Conservation (phyloP, 1,140 invertebrate genomes). For the Tetragonula clypearis region DNA sequence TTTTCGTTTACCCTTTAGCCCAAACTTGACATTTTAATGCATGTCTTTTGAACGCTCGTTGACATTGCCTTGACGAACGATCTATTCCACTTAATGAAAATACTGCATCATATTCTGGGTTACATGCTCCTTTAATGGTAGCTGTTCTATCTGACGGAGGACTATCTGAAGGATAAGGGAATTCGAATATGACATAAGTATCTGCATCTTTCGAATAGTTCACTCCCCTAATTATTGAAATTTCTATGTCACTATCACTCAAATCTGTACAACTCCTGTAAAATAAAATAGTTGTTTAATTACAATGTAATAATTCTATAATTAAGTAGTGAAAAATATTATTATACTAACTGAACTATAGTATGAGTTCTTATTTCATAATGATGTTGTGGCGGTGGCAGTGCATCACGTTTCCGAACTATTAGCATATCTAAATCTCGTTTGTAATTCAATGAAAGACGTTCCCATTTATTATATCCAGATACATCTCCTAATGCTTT, state of each 20-base stretch:
- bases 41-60: conserved; percentile 93
- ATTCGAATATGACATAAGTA: conserved; percentile 96
- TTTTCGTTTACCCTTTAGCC: conserved; percentile 91
- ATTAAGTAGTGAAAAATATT: conserved; percentile 17
- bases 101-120: conserved; percentile 92
- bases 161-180: conserved; percentile 94
- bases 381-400: conserved; percentile 93
- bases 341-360: conserved; percentile 89
- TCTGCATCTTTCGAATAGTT: conserved; percentile 96
- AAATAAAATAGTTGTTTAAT: conserved; percentile 54
- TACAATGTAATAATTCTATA: background rate
- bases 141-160: conserved; percentile 89
- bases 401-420: conserved; percentile 82
- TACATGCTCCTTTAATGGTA: conserved; percentile 92
- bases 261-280: conserved; percentile 93
- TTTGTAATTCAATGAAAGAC: conserved; percentile 90
- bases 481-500: conserved; percentile 96
- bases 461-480: conserved; percentile 94
- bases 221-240: conserved; percentile 92
- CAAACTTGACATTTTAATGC: conserved; percentile 95
- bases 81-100: conserved; percentile 89
- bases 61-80: conserved; percentile 89
- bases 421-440: conserved; percentile 95
- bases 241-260: conserved; percentile 94
- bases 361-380: conserved; percentile 95